Conservation (phyloP, 2,888 invertebrate genomes). For the Netelia virgata region DNA sequence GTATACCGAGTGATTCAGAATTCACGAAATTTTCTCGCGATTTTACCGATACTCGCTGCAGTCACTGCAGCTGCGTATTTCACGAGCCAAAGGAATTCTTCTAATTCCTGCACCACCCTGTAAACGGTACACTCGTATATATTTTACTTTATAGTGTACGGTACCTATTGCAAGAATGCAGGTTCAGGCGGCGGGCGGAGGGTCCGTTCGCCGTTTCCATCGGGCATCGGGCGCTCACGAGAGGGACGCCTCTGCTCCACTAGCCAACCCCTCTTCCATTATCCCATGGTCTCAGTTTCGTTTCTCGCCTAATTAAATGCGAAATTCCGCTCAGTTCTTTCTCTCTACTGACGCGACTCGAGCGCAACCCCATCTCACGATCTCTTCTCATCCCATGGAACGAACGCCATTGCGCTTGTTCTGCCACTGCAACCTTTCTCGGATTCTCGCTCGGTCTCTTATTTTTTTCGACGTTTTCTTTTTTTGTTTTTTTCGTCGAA, state of each 20-base stretch:
- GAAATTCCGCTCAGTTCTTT: conserved; percentile 79
- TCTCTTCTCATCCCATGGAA: not conserved
- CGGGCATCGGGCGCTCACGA: conserved; percentile 52
- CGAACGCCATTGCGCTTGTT: conserved; percentile 44
- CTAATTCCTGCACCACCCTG: conserved; percentile 22
- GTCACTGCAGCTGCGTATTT: conserved; percentile 5
- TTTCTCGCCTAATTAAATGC: conserved; percentile 80
- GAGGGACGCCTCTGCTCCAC: conserved; percentile 48
- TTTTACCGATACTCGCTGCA: conserved; percentile 23
- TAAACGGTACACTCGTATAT: conserved; percentile 7
- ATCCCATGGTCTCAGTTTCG: conserved; percentile 71
- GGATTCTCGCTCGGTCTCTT: conserved; percentile 69
- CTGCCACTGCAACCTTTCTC: conserved; percentile 67
- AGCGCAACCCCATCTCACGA: not conserved
- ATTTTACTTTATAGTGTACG: not conserved
- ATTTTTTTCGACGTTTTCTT: conserved; percentile 23
- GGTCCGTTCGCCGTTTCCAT: conserved; percentile 26
- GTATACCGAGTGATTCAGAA: conserved; percentile 49
- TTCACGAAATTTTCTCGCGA: conserved; percentile 31
- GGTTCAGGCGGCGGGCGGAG: conserved; percentile 27
- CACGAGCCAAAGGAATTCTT: conserved; percentile 25
- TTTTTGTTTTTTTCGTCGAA: conserved; percentile 30
- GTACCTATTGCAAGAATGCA: conserved; percentile 68
- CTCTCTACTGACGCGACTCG: conserved; percentile 59
- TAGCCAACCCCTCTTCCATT: conserved; percentile 3